Evolutionary conservation across 2,113 vertebrate genomes (phyloP).

Genomic region (Pterocles orientalis): DNA sequence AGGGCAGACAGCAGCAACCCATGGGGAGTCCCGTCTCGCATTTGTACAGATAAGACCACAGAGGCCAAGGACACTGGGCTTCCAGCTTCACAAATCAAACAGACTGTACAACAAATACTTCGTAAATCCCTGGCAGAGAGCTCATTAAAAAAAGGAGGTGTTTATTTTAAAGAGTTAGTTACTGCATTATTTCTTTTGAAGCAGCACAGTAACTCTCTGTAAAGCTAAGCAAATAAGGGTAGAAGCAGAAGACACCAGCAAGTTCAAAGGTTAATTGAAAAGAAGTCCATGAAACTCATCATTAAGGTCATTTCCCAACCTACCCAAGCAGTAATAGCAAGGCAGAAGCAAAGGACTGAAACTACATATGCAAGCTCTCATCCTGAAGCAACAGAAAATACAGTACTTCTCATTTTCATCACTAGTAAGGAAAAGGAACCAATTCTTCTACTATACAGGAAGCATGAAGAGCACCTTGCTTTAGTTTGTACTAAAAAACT

Average conservation of each 20-base stretch:
- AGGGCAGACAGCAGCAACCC: background rate
- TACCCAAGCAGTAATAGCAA: background rate
- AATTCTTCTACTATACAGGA: background rate
- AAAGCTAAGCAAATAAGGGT: background rate
- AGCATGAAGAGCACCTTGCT: background rate
- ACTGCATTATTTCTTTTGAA: background rate
- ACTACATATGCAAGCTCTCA: background rate
- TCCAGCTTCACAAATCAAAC: background rate
- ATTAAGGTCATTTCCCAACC: background rate
- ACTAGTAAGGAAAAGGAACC: background rate
- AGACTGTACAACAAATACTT: background rate
- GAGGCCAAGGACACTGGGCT: background rate
- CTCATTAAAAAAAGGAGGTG: background rate
- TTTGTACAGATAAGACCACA: background rate
- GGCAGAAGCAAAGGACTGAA: background rate
- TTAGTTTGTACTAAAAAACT: background rate
- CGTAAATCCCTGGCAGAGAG: background rate
- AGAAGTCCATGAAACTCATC: background rate
- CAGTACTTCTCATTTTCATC: background rate
- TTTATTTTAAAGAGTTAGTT: background rate
- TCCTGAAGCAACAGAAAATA: background rate
- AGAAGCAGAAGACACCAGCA: background rate
- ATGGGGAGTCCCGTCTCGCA: background rate
- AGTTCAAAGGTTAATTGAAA: conserved; percentile 38
- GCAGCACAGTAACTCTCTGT: background rate